A percentile compares a stretch with the other conserved stretches of the same genome.
Conservation (phyloP, 1,140 invertebrate genomes). For the Meteorus sp. region DNA sequence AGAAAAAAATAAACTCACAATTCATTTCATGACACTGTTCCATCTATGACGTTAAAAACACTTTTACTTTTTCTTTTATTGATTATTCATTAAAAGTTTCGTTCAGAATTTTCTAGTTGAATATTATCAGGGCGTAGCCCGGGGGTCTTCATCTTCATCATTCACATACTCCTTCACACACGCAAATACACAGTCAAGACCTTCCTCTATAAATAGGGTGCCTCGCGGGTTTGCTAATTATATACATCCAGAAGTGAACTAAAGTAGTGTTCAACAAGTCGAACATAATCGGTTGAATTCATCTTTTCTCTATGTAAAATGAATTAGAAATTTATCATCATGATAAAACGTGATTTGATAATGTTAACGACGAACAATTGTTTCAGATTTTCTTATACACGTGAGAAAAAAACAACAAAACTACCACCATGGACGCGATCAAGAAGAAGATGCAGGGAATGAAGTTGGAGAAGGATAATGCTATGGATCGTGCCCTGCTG, state of each 20-base stretch:
- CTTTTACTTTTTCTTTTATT: neutral
- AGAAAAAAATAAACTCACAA: neutral
- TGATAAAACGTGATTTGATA: neutral
- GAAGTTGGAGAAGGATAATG: constrained; percentile 99
- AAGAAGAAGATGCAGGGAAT: constrained; percentile 99
- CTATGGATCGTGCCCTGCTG: constrained; percentile 88
- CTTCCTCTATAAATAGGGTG: constrained; percentile 57
- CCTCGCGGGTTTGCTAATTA: constrained; percentile 52
- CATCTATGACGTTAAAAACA: neutral
- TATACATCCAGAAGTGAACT: constrained; percentile 34
- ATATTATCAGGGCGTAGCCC: constrained; percentile 22
- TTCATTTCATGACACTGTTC: neutral
- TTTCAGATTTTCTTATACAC: constrained; percentile 31
- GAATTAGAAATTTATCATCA: neutral
- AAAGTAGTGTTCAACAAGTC: neutral
- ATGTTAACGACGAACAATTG: too few relatives aligned
- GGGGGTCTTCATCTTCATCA: constrained; percentile 31
- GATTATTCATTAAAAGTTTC: neutral
- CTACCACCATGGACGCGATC: constrained; percentile 92
- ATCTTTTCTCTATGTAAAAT: neutral
- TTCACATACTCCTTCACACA: too few relatives aligned
- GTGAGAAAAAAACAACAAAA: constrained; percentile 50
- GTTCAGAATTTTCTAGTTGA: constrained; percentile 12
- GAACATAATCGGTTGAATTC: too few relatives aligned
- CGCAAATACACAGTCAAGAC: constrained; percentile 55